Conservation (phyloP, 2,888 invertebrate species). For the Glyphotaelius pellucidus region DNA sequence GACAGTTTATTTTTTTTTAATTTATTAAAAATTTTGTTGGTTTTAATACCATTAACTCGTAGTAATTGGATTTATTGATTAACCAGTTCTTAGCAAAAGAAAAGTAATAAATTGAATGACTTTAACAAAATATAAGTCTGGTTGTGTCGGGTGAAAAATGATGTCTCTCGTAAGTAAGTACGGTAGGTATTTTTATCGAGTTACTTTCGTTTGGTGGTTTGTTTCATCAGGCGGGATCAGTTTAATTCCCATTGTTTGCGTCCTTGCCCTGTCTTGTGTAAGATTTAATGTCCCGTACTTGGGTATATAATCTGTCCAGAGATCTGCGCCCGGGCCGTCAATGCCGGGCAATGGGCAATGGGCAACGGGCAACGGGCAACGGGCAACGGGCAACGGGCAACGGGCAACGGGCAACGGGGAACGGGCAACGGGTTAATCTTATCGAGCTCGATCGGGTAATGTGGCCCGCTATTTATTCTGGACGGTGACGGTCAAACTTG, state of each 20-base stretch:
- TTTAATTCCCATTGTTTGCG: constrained; percentile 26
- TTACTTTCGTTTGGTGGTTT: not conserved
- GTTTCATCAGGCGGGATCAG: constrained; percentile 5
- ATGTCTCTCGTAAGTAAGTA: not conserved
- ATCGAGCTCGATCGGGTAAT: constrained; percentile 3
- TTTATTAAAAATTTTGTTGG: too few species aligned
- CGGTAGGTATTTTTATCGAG: not conserved
- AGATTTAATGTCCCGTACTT: constrained; percentile 41
- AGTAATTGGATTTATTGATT: not conserved
- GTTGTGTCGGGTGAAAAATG: not conserved
- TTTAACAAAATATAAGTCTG: not conserved
- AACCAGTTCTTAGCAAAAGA: not conserved
- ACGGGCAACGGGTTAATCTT: not conserved
- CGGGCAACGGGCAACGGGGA: too few species aligned
- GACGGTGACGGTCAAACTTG: not conserved
- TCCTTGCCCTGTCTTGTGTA: constrained; percentile 27
- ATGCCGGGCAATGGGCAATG: not conserved
- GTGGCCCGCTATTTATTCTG: not conserved
- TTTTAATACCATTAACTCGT: not conserved
- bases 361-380: too few species aligned
- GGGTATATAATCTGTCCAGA: constrained; percentile 25
- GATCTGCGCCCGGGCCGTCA: not conserved
- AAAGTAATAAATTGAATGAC: not conserved
- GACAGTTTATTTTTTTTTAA: too few species aligned
- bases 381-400: too few species aligned